phyloP scores from a whole-genome alignment of 1,140 invertebrate genomes.

The Drosophila paulistorum region DNA sequence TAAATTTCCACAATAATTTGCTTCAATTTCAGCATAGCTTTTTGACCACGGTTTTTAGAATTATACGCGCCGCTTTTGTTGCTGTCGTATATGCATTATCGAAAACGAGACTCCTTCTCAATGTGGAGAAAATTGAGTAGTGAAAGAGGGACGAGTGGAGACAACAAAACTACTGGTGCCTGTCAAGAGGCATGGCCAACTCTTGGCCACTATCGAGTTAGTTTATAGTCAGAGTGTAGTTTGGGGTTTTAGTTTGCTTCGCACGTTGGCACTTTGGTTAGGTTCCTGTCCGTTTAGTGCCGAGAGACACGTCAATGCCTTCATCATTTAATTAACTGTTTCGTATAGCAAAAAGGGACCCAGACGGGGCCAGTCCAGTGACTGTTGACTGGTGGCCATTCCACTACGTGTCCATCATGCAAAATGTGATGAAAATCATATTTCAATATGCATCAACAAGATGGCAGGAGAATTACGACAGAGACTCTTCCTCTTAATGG shows the following conservation, averaged over 20 bases:
- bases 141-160: not conserved
- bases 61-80: not conserved
- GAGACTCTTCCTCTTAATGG: not conserved
- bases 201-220: constrained; percentile 20
- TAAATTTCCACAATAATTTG: no score
- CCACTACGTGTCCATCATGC: constrained; percentile 35
- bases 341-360: constrained; percentile 31
- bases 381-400: constrained; percentile 30
- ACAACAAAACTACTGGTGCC: constrained; percentile 12
- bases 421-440: constrained; percentile 57
- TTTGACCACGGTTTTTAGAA: not conserved
- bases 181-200: constrained; percentile 9
- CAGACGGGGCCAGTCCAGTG: not conserved
- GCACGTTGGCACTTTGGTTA: constrained; percentile 24
- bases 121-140: not conserved
- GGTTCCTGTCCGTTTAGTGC: constrained; percentile 32
- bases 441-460: constrained; percentile 42
- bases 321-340: constrained; percentile 81
- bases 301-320: constrained; percentile 74
- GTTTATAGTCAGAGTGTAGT: constrained; percentile 10
- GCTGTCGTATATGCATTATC: not conserved
- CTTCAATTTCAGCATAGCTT: not conserved
- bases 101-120: not conserved
- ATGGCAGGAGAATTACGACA: not conserved
- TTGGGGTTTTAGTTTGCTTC: constrained; percentile 22